These are phyloP conservation scores for Drosophila sechellia DNA, from an alignment of 1,140 invertebrate species.

Conservation along the genomic window DNA sequence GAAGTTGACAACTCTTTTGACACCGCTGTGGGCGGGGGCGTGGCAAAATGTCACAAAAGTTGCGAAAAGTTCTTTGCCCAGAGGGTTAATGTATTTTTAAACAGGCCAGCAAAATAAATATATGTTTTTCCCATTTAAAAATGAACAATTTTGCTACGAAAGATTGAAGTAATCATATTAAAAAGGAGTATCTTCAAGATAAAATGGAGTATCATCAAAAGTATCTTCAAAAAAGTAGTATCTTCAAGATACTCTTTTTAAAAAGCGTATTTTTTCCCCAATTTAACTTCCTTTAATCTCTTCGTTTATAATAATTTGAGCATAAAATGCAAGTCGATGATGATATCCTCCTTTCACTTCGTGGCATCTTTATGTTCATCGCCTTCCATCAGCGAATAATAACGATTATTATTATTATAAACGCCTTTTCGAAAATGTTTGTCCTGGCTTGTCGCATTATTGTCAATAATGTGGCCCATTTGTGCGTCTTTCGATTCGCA, in stretches of 20 bases:
- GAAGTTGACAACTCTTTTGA: conserved; percentile 39
- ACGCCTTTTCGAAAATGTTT: conserved; percentile 45
- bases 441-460: conserved; percentile 45
- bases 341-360: conserved; percentile 16
- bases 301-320: conserved; percentile 28
- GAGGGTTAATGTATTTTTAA: neutral
- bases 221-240: too few species aligned
- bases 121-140: neutral
- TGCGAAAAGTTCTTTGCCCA: conserved; percentile 1
- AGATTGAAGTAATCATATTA: neutral
- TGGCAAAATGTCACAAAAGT: conserved; percentile 18
- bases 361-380: conserved; percentile 15
- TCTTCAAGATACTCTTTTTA: neutral
- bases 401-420: conserved; percentile 64
- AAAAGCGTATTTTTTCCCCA: neutral
- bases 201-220: too few species aligned
- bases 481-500: conserved; percentile 14
- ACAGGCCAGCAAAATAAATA: too few species aligned
- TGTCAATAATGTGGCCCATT: conserved; percentile 42
- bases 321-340: conserved; percentile 41
- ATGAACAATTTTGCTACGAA: neutral
- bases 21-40: conserved; percentile 9
- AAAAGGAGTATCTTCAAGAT: too few species aligned
- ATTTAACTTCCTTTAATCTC: conserved; percentile 13
- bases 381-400: conserved; percentile 30